Evolutionary conservation across 2,797 vertebrate genomes (phyloP), one percentile per base, ranked within the genome.

Genomic region (Gephyroberyx darwinii): DNA sequence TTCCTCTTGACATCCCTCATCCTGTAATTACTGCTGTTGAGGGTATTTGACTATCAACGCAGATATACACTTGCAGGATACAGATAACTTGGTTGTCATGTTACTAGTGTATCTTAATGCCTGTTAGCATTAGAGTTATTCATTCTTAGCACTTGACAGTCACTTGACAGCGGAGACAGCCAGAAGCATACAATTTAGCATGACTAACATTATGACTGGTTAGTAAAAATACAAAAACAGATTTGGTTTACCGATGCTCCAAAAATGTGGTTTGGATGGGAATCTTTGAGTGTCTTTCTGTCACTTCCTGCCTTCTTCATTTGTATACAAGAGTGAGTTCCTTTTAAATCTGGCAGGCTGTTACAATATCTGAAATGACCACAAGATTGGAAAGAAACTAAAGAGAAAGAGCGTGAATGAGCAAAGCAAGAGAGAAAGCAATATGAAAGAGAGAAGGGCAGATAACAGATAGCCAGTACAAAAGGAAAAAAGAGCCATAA

Each of bases 401-500:
- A 26, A 68, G 43, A 74, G 51, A 80, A 63, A 71, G 53, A 75
- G 59, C 63, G 47, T 37, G 30, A 65, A 47, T 58, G 33, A 60
- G 20, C 8, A 35, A 35, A 58, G 43, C 51, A 52, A 74, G 61
- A 43, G 33, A 45, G 5, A 52, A 17, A 41, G 19, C 20, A 37
- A 65, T 31, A 43, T 53, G 13, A 33, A 55, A 17, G 16, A 33
- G 5, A 56, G 41, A 62, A 43, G 54, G 52, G 59, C 47, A 22
- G 2, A 14, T 53, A 62, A 71, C 50, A 76, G 57, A 62, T 64
- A 83, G 75, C 74, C 81, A 66, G 65, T 83, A 74, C 71, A 72
- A 82, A 83, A 60, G 71, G 80, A 75, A 37, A 53, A 58, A 62
- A 67, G 22, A 84, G 47, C 73, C 67, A 80, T 74, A 85, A 86